These are phyloP conservation scores for Lophura nycthemera DNA, from an alignment of 2,113 vertebrate genomes.

Conservation along the genomic window DNA sequence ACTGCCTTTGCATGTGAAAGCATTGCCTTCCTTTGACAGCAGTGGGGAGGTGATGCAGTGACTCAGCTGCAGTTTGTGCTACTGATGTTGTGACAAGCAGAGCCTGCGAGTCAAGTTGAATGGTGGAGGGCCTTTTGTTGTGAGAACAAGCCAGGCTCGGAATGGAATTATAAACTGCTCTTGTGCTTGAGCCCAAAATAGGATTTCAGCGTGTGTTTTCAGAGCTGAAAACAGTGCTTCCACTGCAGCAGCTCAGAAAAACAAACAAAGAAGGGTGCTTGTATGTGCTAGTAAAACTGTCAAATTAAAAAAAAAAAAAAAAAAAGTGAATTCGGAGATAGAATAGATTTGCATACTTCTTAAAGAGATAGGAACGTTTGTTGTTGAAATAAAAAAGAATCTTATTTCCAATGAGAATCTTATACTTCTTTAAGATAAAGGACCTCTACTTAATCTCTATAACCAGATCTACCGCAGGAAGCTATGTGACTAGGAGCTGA, in stretches of 20 bases:
- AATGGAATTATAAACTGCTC: background rate
- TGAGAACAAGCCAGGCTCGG: accelerated
- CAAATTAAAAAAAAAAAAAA: background rate
- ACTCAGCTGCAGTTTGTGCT: background rate
- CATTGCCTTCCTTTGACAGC: background rate
- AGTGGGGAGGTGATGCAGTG: background rate
- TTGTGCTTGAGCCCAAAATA: background rate
- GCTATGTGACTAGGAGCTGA: background rate
- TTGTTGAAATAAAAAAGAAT: background rate
- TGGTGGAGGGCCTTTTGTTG: background rate
- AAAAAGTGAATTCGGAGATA: background rate
- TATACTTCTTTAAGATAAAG: background rate
- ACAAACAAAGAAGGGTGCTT: background rate
- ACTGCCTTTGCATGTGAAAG: background rate
- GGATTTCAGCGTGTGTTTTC: background rate
- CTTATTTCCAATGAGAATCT: background rate
- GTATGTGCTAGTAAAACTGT: background rate
- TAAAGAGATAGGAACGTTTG: background rate
- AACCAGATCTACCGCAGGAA: background rate
- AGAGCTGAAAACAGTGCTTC: background rate
- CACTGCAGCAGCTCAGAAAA: background rate
- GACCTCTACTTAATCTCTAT: background rate
- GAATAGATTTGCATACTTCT: background rate
- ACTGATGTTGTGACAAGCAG: background rate
- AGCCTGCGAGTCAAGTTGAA: background rate